Evolutionary conservation across 92 coral and sea anemone species (phyloP).

Genomic region (Ricordea florida): DNA sequence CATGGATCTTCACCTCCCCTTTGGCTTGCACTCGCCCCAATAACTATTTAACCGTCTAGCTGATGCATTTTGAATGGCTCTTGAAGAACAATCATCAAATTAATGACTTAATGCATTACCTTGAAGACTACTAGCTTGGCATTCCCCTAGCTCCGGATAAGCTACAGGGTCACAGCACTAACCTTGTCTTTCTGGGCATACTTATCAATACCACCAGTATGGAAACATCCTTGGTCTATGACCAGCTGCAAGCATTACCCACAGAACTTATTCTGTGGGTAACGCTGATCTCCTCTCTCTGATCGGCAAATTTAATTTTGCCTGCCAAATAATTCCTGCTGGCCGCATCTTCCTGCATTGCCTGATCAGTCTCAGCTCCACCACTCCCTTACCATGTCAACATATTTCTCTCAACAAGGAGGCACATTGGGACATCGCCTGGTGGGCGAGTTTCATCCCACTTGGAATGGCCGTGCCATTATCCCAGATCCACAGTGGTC

Average conservation of each 20-base stretch:
- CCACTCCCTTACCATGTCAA: not conserved
- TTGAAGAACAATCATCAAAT: not conserved
- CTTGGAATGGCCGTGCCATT: not conserved
- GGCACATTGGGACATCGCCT: not conserved
- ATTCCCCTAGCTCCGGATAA: conserved; percentile 21
- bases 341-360: conserved; percentile 26
- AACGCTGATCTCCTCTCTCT: conserved; percentile 5
- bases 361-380: conserved; percentile 4
- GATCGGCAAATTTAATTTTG: conserved; percentile 36
- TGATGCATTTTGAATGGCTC: not conserved
- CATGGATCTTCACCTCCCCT: conserved; percentile 1
- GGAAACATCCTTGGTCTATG: conserved; percentile 9
- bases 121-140: not conserved
- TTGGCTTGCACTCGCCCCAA: not conserved
- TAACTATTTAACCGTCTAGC: not conserved
- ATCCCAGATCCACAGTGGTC: not conserved
- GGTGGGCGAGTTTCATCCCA: conserved; percentile 10
- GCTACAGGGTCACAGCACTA: conserved; percentile 19
- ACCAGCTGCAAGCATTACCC: conserved; percentile 1
- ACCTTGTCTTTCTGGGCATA: conserved; percentile 14
- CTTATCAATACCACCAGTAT: conserved; percentile 9
- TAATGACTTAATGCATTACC: not conserved
- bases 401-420: not conserved
- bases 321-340: conserved; percentile 15
- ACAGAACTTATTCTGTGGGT: too few species aligned